These are phyloP conservation scores for Hipparchia semele DNA, from an alignment of 2,888 invertebrate species.

Conservation along the genomic window DNA sequence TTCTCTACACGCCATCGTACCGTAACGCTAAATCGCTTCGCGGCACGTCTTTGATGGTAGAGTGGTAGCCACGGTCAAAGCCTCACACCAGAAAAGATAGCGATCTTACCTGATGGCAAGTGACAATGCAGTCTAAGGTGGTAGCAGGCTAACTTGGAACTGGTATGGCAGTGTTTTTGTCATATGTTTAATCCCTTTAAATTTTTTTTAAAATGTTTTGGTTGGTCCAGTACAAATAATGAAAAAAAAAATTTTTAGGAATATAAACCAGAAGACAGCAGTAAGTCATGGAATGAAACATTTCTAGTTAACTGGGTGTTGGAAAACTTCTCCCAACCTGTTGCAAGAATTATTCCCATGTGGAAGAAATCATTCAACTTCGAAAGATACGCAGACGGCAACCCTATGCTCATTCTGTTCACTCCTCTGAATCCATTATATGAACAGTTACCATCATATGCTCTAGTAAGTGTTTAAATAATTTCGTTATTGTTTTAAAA, in stretches of 20 bases:
- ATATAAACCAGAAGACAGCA: conserved; percentile 69
- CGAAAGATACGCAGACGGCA: conserved; percentile 86
- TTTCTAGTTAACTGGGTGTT: conserved; percentile 84
- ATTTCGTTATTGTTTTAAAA: not conserved
- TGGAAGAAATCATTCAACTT: conserved; percentile 88
- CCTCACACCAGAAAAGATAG: no score
- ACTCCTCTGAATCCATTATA: conserved; percentile 90
- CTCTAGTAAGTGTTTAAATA: conserved; percentile 82
- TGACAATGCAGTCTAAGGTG: no score
- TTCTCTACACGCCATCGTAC: no score
- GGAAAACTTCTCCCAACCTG: conserved; percentile 83
- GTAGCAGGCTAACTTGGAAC: no score
- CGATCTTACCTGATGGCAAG: no score
- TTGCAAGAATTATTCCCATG: conserved; percentile 87
- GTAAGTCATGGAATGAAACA: conserved; percentile 66
- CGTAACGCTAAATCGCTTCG: no score
- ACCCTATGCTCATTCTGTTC: conserved; percentile 89
- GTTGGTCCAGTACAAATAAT: not conserved
- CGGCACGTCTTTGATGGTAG: no score
- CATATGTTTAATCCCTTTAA: no score
- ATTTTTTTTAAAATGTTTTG: no score
- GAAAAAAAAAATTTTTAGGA: conserved; percentile 61
- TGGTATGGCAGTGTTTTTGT: no score
- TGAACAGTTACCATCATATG: conserved; percentile 85
- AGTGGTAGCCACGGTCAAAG: no score